A percentile compares a stretch with the other conserved stretches of the same genome.
These are phyloP conservation scores for Chelonia mydas DNA, from an alignment of 2,797 vertebrate genomes.

Conservation along the genomic window DNA sequence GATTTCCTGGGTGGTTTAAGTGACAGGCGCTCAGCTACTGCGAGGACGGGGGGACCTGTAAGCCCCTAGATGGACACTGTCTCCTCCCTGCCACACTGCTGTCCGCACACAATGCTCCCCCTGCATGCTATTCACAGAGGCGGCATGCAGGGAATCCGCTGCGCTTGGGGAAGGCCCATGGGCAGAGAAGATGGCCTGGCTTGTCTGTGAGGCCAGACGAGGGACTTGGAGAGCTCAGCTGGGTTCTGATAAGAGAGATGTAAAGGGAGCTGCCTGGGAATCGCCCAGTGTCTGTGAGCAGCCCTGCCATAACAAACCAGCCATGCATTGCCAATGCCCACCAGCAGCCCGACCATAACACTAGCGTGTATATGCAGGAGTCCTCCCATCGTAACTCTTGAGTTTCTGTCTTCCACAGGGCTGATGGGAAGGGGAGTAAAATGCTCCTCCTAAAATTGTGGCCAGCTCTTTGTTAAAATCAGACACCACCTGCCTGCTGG, in stretches of 20 bases:
- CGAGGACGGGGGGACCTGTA: no score
- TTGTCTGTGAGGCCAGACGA: background rate
- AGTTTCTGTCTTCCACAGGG: background rate
- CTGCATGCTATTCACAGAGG: background rate
- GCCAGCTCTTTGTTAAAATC: background rate
- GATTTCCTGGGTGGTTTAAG: no score
- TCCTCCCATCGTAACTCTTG: background rate
- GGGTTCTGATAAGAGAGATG: background rate
- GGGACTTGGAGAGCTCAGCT: background rate
- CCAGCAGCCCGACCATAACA: background rate
- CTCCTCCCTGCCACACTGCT: no score
- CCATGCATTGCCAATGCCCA: background rate
- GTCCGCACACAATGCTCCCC: no score
- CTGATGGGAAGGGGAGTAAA: background rate
- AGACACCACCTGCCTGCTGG: background rate
- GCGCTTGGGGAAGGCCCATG: background rate
- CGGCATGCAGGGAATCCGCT: rapidly evolving
- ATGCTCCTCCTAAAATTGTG: background rate
- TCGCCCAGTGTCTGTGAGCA: background rate
- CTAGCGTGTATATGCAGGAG: background rate
- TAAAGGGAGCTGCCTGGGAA: background rate
- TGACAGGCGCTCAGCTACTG: no score
- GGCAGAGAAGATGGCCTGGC: background rate
- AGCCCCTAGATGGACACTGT: no score
- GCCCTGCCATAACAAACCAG: background rate